Percentiles rank a stretch among this genome's conserved stretches.
Conservation (phyloP, 64 coral and sea anemone genomes). For the Stylophora pistillata region DNA sequence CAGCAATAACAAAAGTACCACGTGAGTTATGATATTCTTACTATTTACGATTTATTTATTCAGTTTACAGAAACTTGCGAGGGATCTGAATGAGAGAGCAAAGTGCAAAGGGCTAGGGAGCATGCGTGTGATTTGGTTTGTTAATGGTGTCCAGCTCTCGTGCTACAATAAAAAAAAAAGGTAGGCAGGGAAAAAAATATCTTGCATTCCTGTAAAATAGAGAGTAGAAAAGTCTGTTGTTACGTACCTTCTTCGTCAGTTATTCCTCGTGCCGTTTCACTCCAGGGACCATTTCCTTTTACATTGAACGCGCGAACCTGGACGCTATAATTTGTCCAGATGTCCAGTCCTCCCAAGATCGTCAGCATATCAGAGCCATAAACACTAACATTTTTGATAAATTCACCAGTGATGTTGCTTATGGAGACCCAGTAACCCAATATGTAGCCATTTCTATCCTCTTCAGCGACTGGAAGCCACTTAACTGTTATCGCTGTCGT, state of each 20-base stretch:
- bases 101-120: no score
- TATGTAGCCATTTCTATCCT: constrained; percentile 42
- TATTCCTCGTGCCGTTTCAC: neutral
- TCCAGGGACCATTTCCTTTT: constrained; percentile 61
- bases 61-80: no score
- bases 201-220: no score
- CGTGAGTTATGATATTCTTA: no score
- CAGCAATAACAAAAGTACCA: no score
- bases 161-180: no score
- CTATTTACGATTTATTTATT: no score
- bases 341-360: constrained; percentile 16
- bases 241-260: constrained; percentile 62
- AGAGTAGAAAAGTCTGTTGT: neutral
- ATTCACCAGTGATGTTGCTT: constrained; percentile 5
- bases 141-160: no score
- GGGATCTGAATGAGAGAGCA: no score
- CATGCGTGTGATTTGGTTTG: no score
- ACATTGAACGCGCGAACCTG: constrained; percentile 52
- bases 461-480: constrained; percentile 39
- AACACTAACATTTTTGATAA: constrained; percentile 13
- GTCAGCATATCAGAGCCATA: neutral
- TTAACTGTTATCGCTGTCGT: constrained; percentile 34
- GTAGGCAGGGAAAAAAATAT: no score
- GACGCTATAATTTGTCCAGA: constrained; percentile 69
- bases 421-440: constrained; percentile 49